Evolutionary conservation across 2,888 invertebrate genomes (phyloP).

Genomic region (Incurvaria masculella): DNA sequence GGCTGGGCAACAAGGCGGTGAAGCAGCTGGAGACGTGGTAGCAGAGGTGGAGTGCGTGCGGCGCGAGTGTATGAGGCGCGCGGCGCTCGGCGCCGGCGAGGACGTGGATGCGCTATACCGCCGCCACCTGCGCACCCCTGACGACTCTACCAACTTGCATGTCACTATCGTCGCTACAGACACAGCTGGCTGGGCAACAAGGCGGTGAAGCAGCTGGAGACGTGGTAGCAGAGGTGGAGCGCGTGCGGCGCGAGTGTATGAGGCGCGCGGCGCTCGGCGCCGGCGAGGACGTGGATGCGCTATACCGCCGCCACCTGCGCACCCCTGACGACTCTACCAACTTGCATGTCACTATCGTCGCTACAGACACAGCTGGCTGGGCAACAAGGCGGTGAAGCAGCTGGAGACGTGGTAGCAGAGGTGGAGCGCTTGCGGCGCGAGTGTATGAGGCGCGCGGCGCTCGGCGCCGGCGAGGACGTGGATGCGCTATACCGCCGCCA

Average conservation of each 20-base stretch:
- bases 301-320: slow-evolving; percentile 64
- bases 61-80: slow-evolving; percentile 68
- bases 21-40: slow-evolving; percentile 71
- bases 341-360: no score
- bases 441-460: slow-evolving; percentile 73
- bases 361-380: slow-evolving; percentile 68
- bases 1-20: slow-evolving; percentile 72
- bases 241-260: slow-evolving; percentile 64
- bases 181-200: slow-evolving; percentile 73
- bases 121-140: slow-evolving; percentile 62
- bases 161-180: no score
- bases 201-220: slow-evolving; percentile 71
- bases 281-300: slow-evolving; percentile 66
- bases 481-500: slow-evolving; percentile 67
- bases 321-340: slow-evolving; percentile 77
- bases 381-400: slow-evolving; percentile 69
- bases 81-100: slow-evolving; percentile 69
- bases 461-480: slow-evolving; percentile 71
- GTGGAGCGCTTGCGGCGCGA: slow-evolving; percentile 61
- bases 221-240: slow-evolving; percentile 65
- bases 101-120: slow-evolving; percentile 72
- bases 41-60: slow-evolving; percentile 61
- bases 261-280: slow-evolving; percentile 77
- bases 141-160: slow-evolving; percentile 86
- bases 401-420: slow-evolving; percentile 69